Percentiles rank a stretch among this genome's conserved stretches.
Conservation (phyloP, 1,140 invertebrate species). For the Eumeta japonica region DNA sequence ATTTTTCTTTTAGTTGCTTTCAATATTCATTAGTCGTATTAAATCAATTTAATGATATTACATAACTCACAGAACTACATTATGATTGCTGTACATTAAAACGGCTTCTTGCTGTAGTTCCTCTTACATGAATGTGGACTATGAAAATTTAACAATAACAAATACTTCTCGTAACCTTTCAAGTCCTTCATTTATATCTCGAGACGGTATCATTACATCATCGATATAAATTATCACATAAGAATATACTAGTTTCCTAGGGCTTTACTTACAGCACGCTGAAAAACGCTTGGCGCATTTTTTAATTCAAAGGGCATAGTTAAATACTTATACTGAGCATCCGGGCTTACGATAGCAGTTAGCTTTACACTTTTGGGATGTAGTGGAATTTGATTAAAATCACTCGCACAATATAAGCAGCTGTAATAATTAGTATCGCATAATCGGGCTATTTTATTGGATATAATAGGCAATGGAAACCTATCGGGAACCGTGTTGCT, state of each 20-base stretch:
- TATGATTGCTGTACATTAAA: too few species aligned
- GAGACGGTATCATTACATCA: constrained; percentile 10
- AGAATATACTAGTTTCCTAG: background rate
- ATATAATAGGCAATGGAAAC: constrained; percentile 53
- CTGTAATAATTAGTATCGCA: constrained; percentile 7
- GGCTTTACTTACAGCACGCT: constrained; percentile 9
- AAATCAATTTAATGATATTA: too few species aligned
- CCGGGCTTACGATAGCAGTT: constrained; percentile 36
- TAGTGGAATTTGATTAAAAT: constrained; percentile 50
- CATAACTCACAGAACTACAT: too few species aligned
- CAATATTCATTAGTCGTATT: too few species aligned
- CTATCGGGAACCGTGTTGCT: constrained; percentile 29
- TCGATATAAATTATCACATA: constrained; percentile 9
- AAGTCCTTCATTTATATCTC: constrained; percentile 7
- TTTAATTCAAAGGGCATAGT: constrained; percentile 20
- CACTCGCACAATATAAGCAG: constrained; percentile 31
- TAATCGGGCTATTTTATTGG: constrained; percentile 33
- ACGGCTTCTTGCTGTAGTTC: too few species aligned
- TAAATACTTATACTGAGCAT: constrained; percentile 21
- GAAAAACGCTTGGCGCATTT: constrained; percentile 18
- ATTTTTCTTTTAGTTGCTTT: too few species aligned
- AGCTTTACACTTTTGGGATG: constrained; percentile 26
- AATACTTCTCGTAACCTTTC: constrained; percentile 6
- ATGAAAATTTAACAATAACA: too few species aligned
- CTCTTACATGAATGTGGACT: too few species aligned